A percentile compares a stretch with the other conserved stretches of the same genome.
phyloP scores from a whole-genome alignment of 2,888 invertebrate species.

The Drosophila kambysellisi region DNA sequence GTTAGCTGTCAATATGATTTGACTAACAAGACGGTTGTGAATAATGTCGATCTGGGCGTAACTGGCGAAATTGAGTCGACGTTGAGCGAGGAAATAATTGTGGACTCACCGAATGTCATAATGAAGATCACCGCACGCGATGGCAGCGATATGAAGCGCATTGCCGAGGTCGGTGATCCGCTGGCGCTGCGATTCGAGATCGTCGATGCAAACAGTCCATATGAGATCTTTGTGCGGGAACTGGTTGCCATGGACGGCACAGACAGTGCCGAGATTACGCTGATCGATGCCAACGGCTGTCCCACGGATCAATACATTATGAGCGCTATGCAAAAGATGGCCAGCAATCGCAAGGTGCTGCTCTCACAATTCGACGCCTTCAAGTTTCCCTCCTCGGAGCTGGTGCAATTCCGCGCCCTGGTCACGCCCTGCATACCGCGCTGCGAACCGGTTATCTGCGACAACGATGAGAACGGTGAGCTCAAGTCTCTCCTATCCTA shows the following conservation, averaged over 20 bases:
- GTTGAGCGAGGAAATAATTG: slow-evolving; percentile 94
- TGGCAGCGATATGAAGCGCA: slow-evolving; percentile 92
- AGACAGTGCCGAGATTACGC: slow-evolving; percentile 95
- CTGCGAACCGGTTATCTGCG: slow-evolving; percentile 96
- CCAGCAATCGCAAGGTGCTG: slow-evolving; percentile 92
- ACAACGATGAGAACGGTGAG: slow-evolving; percentile 93
- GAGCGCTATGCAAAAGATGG: slow-evolving; percentile 96
- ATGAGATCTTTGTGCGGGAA: slow-evolving; percentile 97
- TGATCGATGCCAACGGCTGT: slow-evolving; percentile 96
- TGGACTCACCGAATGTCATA: slow-evolving; percentile 96
- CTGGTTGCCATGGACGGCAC: slow-evolving; percentile 97
- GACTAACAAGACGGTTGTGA: slow-evolving; percentile 96
- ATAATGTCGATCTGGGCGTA: slow-evolving; percentile 95
- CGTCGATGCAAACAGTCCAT: slow-evolving; percentile 95
- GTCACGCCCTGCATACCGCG: slow-evolving; percentile 97
- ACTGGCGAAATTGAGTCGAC: slow-evolving; percentile 94
- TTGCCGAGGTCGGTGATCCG: slow-evolving; percentile 96
- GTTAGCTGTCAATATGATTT: slow-evolving; percentile 97
- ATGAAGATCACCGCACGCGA: slow-evolving; percentile 95
- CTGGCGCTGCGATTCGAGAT: slow-evolving; percentile 96
- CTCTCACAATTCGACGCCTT: slow-evolving; percentile 97
- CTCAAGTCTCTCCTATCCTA: slow-evolving; percentile 93
- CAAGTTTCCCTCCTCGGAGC: slow-evolving; percentile 97
- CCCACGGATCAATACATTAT: slow-evolving; percentile 97
- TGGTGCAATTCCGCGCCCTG: slow-evolving; percentile 96